phyloP scores from a whole-genome alignment of 2,113 vertebrate genomes.

The Stigmatopora argus region DNA sequence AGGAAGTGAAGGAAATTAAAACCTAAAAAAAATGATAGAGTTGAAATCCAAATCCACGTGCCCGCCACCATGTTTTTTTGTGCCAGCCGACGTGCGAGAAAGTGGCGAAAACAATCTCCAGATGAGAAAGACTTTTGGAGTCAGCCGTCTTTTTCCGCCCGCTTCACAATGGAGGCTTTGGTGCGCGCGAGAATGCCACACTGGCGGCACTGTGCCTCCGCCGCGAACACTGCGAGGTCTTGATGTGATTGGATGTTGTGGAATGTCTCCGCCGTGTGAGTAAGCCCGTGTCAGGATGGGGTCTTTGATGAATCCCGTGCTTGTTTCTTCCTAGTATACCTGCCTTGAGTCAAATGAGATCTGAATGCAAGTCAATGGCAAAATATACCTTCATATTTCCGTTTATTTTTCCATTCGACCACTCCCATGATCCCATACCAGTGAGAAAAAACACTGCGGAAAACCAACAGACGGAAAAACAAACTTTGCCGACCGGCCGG shows the following conservation, averaged over 20 bases:
- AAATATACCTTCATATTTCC: no score
- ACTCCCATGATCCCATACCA: neutral
- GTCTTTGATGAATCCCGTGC: no score
- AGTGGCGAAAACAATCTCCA: slow-evolving; percentile 33
- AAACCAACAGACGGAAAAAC: neutral
- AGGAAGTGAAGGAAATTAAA: neutral
- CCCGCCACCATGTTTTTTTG: neutral
- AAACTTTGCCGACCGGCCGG: neutral
- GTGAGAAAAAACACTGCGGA: neutral
- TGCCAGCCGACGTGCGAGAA: slow-evolving; percentile 14
- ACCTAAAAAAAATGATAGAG: slow-evolving; percentile 3
- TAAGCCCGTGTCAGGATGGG: slow-evolving; percentile 38
- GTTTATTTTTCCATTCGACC: no score
- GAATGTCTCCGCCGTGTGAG: slow-evolving; percentile 37
- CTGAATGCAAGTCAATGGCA: no score
- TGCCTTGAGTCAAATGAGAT: no score
- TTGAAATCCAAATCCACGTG: neutral
- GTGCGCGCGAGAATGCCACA: slow-evolving; percentile 46
- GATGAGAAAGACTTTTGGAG: neutral
- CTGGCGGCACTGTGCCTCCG: slow-evolving; percentile 22
- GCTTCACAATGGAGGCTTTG: slow-evolving; percentile 58
- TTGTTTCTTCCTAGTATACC: no score
- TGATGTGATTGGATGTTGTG: slow-evolving; percentile 6
- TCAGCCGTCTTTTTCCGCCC: slow-evolving; percentile 35
- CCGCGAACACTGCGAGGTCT: slow-evolving; percentile 1